Evolutionary conservation across 92 coral and sea anemone genomes (phyloP), one percentile per base, ranked within the genome.

Genomic region (Porites lobata): DNA sequence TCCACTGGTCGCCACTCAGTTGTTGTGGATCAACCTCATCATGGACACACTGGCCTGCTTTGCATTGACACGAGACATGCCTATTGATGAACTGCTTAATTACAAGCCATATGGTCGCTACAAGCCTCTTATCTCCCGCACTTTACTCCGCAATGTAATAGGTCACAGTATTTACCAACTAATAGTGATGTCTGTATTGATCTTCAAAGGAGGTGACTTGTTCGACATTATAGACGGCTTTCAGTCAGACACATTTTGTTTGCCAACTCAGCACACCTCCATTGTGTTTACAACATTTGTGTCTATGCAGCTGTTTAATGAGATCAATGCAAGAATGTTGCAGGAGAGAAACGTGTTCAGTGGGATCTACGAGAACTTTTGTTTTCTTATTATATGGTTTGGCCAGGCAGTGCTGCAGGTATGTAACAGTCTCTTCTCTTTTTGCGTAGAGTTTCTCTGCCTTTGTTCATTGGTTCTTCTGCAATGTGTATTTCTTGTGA

Each of bases 21-120:
- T 95, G 75, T 75, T 95, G 69, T 95, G 98, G 98, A 90, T 95
- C 62, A 95, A 95, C 62, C 88, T 95, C 20, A 95, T 95, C 73
- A 95, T 95, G 98, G 98, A 95, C 87, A 93, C 96, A 18, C 80
- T 95, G 63, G 98, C 98, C 10, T 95, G 96, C 79, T 82, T 95
- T 50, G 96, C 98, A 26, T 85, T 95, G 43, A 94, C 98, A 51
- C 89, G 96, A 62, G 96, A 95, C 56, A 72, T 89, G 65, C 98
- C 98, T 6, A 88, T 90, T 76, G 94, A 93, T 26, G 92, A 93
- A 56, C 90, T 95, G 68, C 85, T 95, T 24, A 81, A 65, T 12
- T 93, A 94, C 86, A 91, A 86, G 76, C 98, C 98, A 1, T 95
- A 83, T 76, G 98, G 98, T 78, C 86, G 95, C 56, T 88, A 92